Conservation (phyloP, 2,888 invertebrate genomes). For the Drosophila sordidula region DNA sequence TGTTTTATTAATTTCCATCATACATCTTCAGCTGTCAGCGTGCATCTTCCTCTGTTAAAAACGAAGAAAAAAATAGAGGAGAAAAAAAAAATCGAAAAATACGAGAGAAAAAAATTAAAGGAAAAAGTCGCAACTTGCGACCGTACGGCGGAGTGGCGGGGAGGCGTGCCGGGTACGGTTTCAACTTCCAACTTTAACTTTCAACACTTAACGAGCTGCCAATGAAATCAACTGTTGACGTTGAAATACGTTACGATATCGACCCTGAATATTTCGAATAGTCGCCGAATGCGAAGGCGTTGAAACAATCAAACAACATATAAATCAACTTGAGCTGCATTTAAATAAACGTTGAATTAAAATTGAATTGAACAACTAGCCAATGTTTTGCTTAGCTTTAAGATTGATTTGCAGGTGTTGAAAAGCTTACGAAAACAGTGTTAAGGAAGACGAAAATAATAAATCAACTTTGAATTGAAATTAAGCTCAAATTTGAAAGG, state of each 20-base stretch:
- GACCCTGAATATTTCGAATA: constrained; percentile 16
- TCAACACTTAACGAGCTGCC: constrained; percentile 61
- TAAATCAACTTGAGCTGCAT: constrained; percentile 39
- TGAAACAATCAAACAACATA: constrained; percentile 25
- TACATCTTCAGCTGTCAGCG: constrained; percentile 79
- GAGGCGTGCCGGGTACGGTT: not conserved
- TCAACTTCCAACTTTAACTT: constrained; percentile 22
- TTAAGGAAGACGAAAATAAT: not conserved
- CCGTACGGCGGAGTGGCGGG: not conserved
- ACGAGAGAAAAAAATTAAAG: not conserved
- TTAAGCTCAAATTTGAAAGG: not conserved
- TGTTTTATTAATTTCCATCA: constrained; percentile 82
- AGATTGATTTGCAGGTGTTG: constrained; percentile 11
- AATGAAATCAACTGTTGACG: constrained; percentile 41
- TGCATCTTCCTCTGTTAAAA: constrained; percentile 25
- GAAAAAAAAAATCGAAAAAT: not conserved
- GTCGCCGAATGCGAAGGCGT: constrained; percentile 29
- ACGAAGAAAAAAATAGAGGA: constrained; percentile 22
- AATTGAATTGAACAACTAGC: not conserved
- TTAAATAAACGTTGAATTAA: constrained; percentile 9
- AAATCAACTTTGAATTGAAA: not conserved
- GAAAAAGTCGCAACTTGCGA: not conserved
- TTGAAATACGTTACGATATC: constrained; percentile 19
- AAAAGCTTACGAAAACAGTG: not conserved
- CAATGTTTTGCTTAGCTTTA: not conserved